These are phyloP conservation scores for Aphidoletes aphidimyza DNA, from an alignment of 2,888 invertebrate genomes.

Conservation along the genomic window DNA sequence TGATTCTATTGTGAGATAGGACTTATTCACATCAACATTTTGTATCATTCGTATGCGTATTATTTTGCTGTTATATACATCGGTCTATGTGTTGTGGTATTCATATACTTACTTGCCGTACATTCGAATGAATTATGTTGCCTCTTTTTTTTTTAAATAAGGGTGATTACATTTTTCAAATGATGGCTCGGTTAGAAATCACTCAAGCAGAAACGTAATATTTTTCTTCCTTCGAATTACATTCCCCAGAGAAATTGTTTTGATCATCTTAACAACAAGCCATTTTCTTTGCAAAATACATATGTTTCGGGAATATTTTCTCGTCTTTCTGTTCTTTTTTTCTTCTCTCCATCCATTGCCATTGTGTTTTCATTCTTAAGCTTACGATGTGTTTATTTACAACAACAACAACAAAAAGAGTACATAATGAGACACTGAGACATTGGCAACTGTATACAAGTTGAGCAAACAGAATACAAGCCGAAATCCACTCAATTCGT, in stretches of 20 bases:
- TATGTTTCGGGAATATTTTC: background rate
- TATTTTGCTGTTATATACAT: background rate
- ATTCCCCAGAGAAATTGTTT: background rate
- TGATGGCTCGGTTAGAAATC: conserved; percentile 27
- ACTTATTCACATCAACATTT: too few relatives aligned
- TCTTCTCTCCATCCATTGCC: too few relatives aligned
- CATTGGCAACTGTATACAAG: background rate
- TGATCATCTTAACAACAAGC: background rate
- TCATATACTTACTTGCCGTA: too few relatives aligned
- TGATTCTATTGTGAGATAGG: conserved; percentile 10
- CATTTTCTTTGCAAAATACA: conserved; percentile 5
- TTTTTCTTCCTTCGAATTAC: background rate
- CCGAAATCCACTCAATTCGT: too few relatives aligned
- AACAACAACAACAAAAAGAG: too few relatives aligned
- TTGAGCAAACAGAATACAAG: too few relatives aligned
- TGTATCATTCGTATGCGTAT: background rate
- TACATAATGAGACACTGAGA: background rate
- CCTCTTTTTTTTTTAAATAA: background rate
- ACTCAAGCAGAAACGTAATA: conserved; percentile 5
- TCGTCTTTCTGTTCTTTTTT: too few relatives aligned
- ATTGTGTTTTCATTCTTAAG: background rate
- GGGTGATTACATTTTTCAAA: conserved; percentile 10
- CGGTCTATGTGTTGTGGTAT: background rate
- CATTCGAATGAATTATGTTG: background rate
- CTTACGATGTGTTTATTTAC: conserved; percentile 34